Percentiles rank a stretch among this genome's conserved stretches.
Conservation (phyloP, 2,113 vertebrate genomes). For the Dromiciops gliroides region DNA sequence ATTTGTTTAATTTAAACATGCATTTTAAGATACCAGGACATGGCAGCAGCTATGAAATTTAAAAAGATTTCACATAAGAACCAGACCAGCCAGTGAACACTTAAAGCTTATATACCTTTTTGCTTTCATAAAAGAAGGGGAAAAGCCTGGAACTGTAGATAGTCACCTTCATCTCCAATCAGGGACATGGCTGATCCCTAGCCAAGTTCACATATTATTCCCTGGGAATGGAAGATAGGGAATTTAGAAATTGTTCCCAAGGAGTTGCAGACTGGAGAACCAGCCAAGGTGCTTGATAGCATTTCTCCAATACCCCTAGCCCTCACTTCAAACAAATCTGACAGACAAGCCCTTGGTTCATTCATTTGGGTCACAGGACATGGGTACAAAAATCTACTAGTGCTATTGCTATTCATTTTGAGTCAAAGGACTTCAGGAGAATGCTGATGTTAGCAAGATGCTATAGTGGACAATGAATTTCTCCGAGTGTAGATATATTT, state of each 20-base stretch:
- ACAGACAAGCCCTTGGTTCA: not conserved
- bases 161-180: not conserved
- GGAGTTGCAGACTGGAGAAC: not conserved
- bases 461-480: constrained; percentile 50
- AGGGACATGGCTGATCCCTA: not conserved
- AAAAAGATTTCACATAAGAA: not conserved
- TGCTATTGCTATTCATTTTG: constrained; percentile 29
- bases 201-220: no score
- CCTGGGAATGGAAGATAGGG: not conserved
- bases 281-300: no score
- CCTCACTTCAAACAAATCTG: not conserved
- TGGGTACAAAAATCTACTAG: not conserved
- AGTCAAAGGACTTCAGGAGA: constrained; percentile 51
- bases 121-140: not conserved
- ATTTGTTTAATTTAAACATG: no score
- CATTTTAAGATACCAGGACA: not conserved
- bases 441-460: constrained; percentile 53
- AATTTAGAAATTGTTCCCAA: constrained; percentile 38
- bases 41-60: not conserved
- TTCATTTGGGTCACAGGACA: constrained; percentile 26
- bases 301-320: not conserved
- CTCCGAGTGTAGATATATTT: constrained; percentile 50
- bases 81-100: not conserved
- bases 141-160: not conserved
- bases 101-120: not conserved